These are phyloP conservation scores for Drosophila incognita DNA, from an alignment of 2,888 invertebrate genomes.

Conservation along the genomic window DNA sequence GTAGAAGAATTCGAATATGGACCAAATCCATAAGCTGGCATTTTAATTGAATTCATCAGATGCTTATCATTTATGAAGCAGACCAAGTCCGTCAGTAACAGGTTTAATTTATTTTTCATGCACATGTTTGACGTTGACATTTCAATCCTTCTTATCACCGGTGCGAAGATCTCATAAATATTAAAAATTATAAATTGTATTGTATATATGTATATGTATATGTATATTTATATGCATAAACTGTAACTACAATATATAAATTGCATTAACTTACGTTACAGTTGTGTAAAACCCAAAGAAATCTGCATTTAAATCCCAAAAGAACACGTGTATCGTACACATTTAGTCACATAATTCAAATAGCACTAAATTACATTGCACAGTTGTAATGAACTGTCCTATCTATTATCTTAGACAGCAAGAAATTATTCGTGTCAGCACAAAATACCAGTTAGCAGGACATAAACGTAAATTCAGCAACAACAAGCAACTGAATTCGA, in stretches of 20 bases:
- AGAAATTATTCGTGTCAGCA: constrained; percentile 52
- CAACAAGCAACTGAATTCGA: constrained; percentile 16
- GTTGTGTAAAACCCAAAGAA: constrained; percentile 10
- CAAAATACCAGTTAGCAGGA: constrained; percentile 48
- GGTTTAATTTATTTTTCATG: not conserved
- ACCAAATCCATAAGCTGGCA: not conserved
- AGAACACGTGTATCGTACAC: constrained; percentile 13
- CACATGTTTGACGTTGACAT: not conserved
- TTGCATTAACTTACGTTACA: not conserved
- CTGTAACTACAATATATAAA: not conserved
- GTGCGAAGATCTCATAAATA: not conserved
- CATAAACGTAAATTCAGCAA: constrained; percentile 42
- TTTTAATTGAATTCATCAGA: not conserved
- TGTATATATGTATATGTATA: not conserved
- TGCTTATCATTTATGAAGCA: not conserved
- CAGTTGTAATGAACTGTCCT: constrained; percentile 58
- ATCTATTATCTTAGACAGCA: constrained; percentile 30
- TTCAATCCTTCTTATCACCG: not conserved
- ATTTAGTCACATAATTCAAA: constrained; percentile 36
- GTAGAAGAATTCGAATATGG: not conserved
- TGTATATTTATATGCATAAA: not conserved
- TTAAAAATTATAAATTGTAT: not conserved
- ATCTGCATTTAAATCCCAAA: constrained; percentile 32
- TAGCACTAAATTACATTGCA: constrained; percentile 44
- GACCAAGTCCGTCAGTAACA: not conserved